Percentiles rank a stretch among this genome's conserved stretches.
These are phyloP conservation scores for Diprion similis DNA, from an alignment of 1,140 invertebrate genomes.

Conservation along the genomic window DNA sequence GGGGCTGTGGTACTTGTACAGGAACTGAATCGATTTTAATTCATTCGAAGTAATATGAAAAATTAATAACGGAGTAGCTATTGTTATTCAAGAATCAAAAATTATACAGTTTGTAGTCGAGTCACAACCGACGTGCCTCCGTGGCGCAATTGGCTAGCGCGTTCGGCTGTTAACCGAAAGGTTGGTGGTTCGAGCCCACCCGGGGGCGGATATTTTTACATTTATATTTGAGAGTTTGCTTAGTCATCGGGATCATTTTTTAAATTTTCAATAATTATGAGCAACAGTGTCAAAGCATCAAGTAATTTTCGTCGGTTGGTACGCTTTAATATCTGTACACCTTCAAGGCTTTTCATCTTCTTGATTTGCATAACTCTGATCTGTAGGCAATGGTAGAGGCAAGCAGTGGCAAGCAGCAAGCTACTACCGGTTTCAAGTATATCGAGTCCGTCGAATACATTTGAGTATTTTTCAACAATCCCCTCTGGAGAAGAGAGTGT, in stretches of 20 bases:
- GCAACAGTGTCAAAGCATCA: no score
- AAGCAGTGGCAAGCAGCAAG: neutral
- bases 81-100: neutral
- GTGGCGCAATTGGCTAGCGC: slow-evolving; percentile 85
- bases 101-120: neutral
- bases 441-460: neutral
- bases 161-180: slow-evolving; percentile 92
- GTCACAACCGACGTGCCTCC: slow-evolving; percentile 62
- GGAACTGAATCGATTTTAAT: neutral
- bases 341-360: no score
- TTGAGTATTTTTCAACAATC: neutral
- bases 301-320: no score
- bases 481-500: neutral
- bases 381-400: neutral
- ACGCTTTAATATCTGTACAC: no score
- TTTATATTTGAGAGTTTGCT: slow-evolving; percentile 12
- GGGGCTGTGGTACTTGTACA: no score
- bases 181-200: slow-evolving; percentile 89
- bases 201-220: slow-evolving; percentile 61
- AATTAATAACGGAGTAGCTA: neutral
- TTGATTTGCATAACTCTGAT: no score
- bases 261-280: neutral
- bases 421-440: neutral
- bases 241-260: neutral
- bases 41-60: neutral